phyloP scores from a whole-genome alignment of 1,140 invertebrate genomes.

The Tetraneura akinire region DNA sequence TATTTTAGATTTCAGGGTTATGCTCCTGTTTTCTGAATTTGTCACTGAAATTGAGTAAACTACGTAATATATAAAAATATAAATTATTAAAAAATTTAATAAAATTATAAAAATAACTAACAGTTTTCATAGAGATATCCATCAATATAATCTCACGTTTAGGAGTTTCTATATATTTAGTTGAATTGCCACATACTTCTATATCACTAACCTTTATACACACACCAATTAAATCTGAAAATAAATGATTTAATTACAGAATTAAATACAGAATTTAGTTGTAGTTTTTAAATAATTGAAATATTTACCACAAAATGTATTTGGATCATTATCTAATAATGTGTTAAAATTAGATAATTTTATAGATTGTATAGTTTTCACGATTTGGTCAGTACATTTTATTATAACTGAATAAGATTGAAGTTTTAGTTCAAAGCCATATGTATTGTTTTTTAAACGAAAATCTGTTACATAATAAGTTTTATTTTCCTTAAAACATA shows the following conservation, averaged over 20 bases:
- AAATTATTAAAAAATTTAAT: no score
- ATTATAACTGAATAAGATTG: conserved; percentile 39
- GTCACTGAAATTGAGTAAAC: no score
- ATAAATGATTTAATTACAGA: not conserved
- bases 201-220: conserved; percentile 31
- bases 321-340: conserved; percentile 14
- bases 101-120: not conserved
- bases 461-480: conserved; percentile 28
- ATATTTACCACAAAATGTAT: conserved; percentile 45
- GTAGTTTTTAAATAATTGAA: not conserved
- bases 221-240: conserved; percentile 43
- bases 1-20: no score
- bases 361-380: not conserved
- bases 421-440: conserved; percentile 28
- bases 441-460: conserved; percentile 16
- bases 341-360: not conserved
- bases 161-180: not conserved
- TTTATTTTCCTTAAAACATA: conserved; percentile 21
- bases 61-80: no score
- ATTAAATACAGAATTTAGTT: not conserved
- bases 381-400: not conserved
- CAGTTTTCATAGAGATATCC: conserved; percentile 36
- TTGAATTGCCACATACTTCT: conserved; percentile 20
- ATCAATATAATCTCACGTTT: conserved; percentile 40
- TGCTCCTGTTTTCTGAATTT: no score